Evolutionary conservation across 2,888 invertebrate genomes (phyloP).

Genomic region (Venustoraphidia nigricollis): DNA sequence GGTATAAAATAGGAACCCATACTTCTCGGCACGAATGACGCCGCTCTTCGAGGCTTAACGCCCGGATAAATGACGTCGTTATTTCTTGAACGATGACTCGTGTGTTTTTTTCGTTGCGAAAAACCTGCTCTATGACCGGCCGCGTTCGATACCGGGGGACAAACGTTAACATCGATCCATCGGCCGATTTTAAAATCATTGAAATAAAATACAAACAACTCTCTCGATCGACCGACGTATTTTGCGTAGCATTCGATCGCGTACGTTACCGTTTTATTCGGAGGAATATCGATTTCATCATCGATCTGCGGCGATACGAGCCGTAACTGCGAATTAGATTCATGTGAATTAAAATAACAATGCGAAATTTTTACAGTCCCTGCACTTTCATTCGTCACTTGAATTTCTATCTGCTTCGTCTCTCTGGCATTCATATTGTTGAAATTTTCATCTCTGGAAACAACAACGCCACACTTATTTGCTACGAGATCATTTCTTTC

Average conservation of each 20-base stretch:
- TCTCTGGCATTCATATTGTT: constrained; percentile 24
- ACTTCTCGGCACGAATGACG: constrained; percentile 43
- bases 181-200: constrained; percentile 43
- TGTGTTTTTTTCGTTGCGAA: background rate
- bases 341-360: constrained; percentile 34
- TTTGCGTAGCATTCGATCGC: constrained; percentile 36
- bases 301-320: constrained; percentile 27
- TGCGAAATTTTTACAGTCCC: constrained; percentile 29
- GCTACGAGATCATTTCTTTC: constrained; percentile 17
- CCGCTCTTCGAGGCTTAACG: constrained; percentile 29
- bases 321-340: constrained; percentile 34
- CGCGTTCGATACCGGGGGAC: background rate
- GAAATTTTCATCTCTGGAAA: constrained; percentile 31
- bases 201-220: constrained; percentile 44
- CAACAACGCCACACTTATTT: constrained; percentile 33
- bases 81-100: background rate
- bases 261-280: constrained; percentile 28
- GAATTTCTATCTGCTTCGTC: constrained; percentile 28
- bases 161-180: constrained; percentile 36
- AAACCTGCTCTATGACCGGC: constrained; percentile 13
- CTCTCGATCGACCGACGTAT: constrained; percentile 42
- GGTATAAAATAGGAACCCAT: constrained; percentile 33
- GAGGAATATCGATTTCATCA: constrained; percentile 25
- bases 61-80: constrained; percentile 29
- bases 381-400: constrained; percentile 29